Conservation (phyloP, 2,888 invertebrate species). For the Tinea semifulvella region DNA sequence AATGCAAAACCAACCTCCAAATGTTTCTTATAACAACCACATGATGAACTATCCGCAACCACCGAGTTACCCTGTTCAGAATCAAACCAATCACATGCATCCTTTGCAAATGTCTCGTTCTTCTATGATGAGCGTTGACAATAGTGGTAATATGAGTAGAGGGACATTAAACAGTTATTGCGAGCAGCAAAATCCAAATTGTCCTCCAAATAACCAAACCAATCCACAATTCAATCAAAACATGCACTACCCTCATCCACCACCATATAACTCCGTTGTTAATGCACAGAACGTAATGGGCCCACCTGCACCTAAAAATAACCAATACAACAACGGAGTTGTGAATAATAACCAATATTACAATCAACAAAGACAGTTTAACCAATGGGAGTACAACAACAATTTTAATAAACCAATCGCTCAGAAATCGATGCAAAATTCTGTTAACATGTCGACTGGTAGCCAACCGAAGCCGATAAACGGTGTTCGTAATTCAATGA, state of each 20-base stretch:
- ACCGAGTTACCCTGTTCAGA: conserved; percentile 40
- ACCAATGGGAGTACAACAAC: conserved; percentile 53
- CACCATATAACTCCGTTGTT: conserved; percentile 49
- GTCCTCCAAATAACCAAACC: conserved; percentile 34
- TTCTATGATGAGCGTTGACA: conserved; percentile 58
- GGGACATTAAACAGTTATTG: conserved; percentile 49
- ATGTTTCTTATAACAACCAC: conserved; percentile 40
- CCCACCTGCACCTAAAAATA: conserved; percentile 56
- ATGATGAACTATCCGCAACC: conserved; percentile 44
- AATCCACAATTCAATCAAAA: conserved; percentile 39
- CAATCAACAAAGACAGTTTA: conserved; percentile 53
- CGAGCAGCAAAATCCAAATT: conserved; percentile 36
- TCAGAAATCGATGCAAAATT: conserved; percentile 44
- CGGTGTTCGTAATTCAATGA: conserved; percentile 32
- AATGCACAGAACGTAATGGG: conserved; percentile 56
- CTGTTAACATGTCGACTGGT: conserved; percentile 55
- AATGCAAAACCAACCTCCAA: conserved; percentile 32
- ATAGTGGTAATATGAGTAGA: conserved; percentile 49
- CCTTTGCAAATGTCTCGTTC: conserved; percentile 55
- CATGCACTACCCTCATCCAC: conserved; percentile 50
- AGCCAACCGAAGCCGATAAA: conserved; percentile 45
- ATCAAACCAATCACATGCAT: conserved; percentile 45
- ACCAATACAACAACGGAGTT: conserved; percentile 58
- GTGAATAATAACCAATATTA: conserved; percentile 59
- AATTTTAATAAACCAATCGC: conserved; percentile 50